Evolutionary conservation across 2,888 invertebrate genomes (phyloP).

Genomic region (Hypsopygia costalis): DNA sequence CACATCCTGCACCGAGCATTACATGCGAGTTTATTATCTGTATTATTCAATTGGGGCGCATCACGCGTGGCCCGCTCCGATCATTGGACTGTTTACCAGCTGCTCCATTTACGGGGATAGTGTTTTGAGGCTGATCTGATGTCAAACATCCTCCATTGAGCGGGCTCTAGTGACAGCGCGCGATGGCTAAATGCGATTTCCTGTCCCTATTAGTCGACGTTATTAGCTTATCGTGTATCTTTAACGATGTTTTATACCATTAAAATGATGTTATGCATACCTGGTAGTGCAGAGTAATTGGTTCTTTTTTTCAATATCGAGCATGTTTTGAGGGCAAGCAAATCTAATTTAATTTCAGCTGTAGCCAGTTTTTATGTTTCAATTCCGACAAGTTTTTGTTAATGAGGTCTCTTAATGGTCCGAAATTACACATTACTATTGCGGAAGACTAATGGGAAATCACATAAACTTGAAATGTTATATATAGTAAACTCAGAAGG

Average conservation of each 20-base stretch:
- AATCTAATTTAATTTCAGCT: too few species aligned
- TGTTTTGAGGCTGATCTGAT: conserved; percentile 51
- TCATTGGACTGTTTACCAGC: conserved; percentile 41
- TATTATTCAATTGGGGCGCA: conserved; percentile 53
- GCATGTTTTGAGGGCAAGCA: too few species aligned
- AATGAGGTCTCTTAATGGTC: too few species aligned
- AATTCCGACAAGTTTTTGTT: too few species aligned
- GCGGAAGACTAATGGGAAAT: too few species aligned
- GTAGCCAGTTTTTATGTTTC: too few species aligned
- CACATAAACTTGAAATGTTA: too few species aligned
- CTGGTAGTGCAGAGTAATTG: too few species aligned
- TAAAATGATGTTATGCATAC: too few species aligned
- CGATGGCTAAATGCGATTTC: conserved; percentile 48
- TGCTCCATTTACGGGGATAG: conserved; percentile 57
- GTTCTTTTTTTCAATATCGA: too few species aligned
- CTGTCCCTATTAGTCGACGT: conserved; percentile 38
- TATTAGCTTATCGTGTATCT: background rate
- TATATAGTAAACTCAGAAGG: background rate
- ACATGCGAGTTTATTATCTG: conserved; percentile 5
- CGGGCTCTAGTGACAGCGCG: conserved; percentile 33
- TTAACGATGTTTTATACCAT: too few species aligned
- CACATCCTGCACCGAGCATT: conserved; percentile 26
- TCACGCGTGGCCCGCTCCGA: conserved; percentile 27
- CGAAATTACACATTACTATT: too few species aligned
- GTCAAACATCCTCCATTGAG: conserved; percentile 43